These are phyloP conservation scores for Drosophila melanica DNA, from an alignment of 1,140 invertebrate genomes.

Conservation along the genomic window DNA sequence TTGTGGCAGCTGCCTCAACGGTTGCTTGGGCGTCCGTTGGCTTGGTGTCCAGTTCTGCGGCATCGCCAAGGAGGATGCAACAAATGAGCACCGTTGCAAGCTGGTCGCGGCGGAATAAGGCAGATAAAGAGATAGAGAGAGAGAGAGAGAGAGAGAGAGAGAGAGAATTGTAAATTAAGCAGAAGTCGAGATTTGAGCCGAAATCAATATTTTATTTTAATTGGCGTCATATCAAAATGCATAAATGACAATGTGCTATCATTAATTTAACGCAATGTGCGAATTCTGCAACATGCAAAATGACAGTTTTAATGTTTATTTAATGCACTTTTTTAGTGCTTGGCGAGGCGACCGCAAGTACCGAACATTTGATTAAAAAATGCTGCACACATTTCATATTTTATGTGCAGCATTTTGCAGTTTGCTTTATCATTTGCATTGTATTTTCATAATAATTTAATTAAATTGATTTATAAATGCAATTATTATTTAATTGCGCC, in stretches of 20 bases:
- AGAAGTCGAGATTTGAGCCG: too few species aligned
- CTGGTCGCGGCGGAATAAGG: constrained; percentile 7
- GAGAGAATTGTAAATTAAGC: background rate
- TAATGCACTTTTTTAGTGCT: constrained; percentile 10
- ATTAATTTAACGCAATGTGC: constrained; percentile 31
- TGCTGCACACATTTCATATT: constrained; percentile 10
- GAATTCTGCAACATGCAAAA: background rate
- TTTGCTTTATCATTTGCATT: constrained; percentile 35
- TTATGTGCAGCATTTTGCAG: background rate
- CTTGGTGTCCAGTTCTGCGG: constrained; percentile 39
- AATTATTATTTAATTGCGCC: constrained; percentile 62
- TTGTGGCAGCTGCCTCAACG: constrained; percentile 35
- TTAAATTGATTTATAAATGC: constrained; percentile 75
- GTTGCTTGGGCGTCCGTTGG: constrained; percentile 28
- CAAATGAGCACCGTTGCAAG: constrained; percentile 38
- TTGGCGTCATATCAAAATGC: constrained; percentile 2
- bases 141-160: background rate
- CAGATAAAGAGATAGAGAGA: background rate
- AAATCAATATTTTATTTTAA: constrained; percentile 12
- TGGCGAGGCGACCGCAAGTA: background rate
- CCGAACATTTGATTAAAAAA: constrained; percentile 45
- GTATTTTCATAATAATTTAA: constrained; percentile 68
- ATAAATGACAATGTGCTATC: background rate
- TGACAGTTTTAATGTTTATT: constrained; percentile 17
- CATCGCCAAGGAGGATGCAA: constrained; percentile 29